A percentile compares a stretch with the other conserved stretches of the same genome.
Conservation (phyloP, 2,113 vertebrate species). For the Gulo gulo region DNA sequence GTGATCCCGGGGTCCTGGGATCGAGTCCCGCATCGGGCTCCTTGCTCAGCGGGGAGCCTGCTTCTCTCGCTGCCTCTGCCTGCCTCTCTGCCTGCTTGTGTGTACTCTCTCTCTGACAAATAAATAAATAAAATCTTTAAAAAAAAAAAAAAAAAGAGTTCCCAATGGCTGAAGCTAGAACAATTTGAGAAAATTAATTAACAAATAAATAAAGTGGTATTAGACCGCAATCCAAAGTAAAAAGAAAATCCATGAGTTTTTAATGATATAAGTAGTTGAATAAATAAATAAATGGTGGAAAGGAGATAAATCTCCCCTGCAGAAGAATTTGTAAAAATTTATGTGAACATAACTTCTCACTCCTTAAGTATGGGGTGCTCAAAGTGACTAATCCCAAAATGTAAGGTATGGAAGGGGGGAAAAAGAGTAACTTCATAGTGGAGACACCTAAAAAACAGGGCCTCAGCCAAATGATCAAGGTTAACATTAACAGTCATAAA, state of each 20-base stretch:
- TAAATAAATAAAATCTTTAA: no score
- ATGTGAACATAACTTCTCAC: background rate
- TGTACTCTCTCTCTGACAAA: no score
- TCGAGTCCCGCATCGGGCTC: no score
- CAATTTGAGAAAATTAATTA: background rate
- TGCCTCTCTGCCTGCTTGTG: no score
- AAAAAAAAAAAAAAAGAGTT: no score
- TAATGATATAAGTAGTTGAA: background rate
- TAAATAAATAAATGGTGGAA: background rate
- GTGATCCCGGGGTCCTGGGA: no score
- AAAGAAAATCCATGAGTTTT: background rate
- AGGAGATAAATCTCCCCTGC: background rate
- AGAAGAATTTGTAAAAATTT: background rate
- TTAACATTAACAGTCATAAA: background rate
- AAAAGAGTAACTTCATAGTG: background rate
- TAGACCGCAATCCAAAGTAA: background rate
- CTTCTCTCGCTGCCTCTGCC: no score
- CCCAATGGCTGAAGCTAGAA: background rate
- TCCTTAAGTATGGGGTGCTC: background rate
- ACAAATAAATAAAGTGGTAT: background rate
- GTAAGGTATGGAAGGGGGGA: rapidly evolving
- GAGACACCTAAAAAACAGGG: background rate
- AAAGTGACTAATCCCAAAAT: background rate
- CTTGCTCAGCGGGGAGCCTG: no score
- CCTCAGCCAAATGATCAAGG: background rate